A percentile compares a stretch with the other conserved stretches of the same genome.
phyloP scores from a whole-genome alignment of 2,113 vertebrate species.

The Gorsachius goisagi region DNA sequence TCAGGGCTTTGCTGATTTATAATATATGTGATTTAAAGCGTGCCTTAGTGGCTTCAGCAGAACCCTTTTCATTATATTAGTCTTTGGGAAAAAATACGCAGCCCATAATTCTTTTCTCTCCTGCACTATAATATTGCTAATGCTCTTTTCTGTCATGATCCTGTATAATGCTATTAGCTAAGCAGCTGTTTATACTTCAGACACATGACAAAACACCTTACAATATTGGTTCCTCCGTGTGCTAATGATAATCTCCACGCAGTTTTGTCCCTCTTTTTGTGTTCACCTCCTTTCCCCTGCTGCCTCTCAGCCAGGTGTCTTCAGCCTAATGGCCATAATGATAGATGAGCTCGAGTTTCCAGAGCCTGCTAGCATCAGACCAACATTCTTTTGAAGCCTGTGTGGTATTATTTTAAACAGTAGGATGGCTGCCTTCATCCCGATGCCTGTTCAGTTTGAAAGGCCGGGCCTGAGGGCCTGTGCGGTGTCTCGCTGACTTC shows the following conservation, averaged over 20 bases:
- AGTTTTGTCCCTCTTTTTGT: not conserved
- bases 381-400: rapidly evolving
- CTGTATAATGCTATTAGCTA: constrained; percentile 57
- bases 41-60: constrained; percentile 54
- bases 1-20: constrained; percentile 67
- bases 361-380: not conserved
- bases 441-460: not conserved
- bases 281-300: not conserved
- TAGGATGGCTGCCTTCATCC: not conserved
- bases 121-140: constrained; percentile 33
- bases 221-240: not conserved
- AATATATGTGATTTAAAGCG: constrained; percentile 39
- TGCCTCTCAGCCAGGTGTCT: not conserved
- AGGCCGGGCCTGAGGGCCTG: not conserved
- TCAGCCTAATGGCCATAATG: not conserved
- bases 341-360: not conserved
- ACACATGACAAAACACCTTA: constrained; percentile 5
- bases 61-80: constrained; percentile 66
- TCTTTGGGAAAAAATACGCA: constrained; percentile 34
- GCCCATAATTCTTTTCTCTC: constrained; percentile 58
- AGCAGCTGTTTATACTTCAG: constrained; percentile 48
- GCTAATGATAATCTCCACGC: not conserved
- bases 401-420: not conserved
- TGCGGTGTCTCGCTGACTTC: rapidly evolving
- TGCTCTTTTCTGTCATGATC: constrained; percentile 44